These are phyloP conservation scores for Carapus acus DNA, from an alignment of 2,797 vertebrate species.

Conservation along the genomic window DNA sequence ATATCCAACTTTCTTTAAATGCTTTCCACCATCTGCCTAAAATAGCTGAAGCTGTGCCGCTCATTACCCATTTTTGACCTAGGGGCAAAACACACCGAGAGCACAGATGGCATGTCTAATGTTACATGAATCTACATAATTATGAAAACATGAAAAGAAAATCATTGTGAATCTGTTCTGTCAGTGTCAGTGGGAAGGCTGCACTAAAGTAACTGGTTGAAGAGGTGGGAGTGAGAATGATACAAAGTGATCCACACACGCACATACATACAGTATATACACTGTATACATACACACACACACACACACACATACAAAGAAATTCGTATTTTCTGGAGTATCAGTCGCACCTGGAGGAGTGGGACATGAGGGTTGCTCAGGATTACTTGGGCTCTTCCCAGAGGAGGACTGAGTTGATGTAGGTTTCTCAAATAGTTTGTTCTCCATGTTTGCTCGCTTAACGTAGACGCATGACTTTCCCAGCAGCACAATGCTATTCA, in stretches of 20 bases:
- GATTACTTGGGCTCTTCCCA: constrained; percentile 66
- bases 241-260: no score
- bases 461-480: constrained; percentile 95
- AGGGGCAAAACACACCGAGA: constrained; percentile 29
- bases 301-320: no score
- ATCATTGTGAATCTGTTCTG: constrained; percentile 25
- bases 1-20: constrained; percentile 35
- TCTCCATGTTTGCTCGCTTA: constrained; percentile 95
- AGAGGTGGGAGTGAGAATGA: constrained; percentile 11
- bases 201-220: constrained; percentile 12
- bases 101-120: constrained; percentile 45
- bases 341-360: constrained; percentile 51
- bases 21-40: constrained; percentile 35
- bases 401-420: constrained; percentile 49
- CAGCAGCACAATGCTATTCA: constrained; percentile 93
- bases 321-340: no score
- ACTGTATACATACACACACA: no score
- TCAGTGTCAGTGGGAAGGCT: no score
- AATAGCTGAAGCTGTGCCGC: constrained; percentile 23
- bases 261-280: no score
- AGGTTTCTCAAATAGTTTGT: constrained; percentile 81
- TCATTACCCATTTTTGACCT: constrained; percentile 38
- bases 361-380: constrained; percentile 65
- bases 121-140: constrained; percentile 19
- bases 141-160: constrained; percentile 26